phyloP scores from a whole-genome alignment of 2,797 vertebrate genomes.

The Chloroceryle inda region DNA sequence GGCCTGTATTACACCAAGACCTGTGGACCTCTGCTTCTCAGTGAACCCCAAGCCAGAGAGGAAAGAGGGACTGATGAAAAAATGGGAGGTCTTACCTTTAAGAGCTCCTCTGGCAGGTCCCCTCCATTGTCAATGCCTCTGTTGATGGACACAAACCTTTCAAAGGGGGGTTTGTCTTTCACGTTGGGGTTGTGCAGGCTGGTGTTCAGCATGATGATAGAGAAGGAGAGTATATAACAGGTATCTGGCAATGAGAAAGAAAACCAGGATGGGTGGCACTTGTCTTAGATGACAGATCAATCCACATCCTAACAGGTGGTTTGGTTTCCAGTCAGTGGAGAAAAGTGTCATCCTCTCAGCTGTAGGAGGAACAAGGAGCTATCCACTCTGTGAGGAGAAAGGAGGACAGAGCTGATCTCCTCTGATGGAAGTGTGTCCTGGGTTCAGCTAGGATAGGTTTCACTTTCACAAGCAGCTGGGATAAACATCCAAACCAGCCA shows the following conservation, averaged over 20 bases:
- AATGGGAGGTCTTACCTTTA: constrained; percentile 79
- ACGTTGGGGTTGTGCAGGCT: constrained; percentile 95
- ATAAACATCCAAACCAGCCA: no score
- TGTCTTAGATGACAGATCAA: neutral
- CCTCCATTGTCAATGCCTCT: constrained; percentile 90
- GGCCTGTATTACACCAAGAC: neutral
- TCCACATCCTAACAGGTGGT: neutral
- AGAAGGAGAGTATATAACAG: constrained; percentile 94
- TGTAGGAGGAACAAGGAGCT: neutral
- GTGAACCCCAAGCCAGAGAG: neutral
- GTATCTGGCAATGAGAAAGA: constrained; percentile 83
- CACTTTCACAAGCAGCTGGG: no score
- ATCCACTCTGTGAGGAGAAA: neutral
- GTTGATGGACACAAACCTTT: constrained; percentile 93
- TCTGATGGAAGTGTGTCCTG: neutral
- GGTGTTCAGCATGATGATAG: constrained; percentile 97
- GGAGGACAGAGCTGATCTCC: neutral
- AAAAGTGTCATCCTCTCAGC: neutral
- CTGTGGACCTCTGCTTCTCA: neutral
- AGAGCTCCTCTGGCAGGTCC: constrained; percentile 85
- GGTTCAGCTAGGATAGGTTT: neutral
- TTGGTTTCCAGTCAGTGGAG: neutral
- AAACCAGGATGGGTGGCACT: neutral
- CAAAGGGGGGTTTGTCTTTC: constrained; percentile 90
- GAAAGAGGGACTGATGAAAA: neutral